A percentile compares a stretch with the other conserved stretches of the same genome.
phyloP scores from a whole-genome alignment of 1,140 invertebrate genomes.

The Meloidogyne hapla region DNA sequence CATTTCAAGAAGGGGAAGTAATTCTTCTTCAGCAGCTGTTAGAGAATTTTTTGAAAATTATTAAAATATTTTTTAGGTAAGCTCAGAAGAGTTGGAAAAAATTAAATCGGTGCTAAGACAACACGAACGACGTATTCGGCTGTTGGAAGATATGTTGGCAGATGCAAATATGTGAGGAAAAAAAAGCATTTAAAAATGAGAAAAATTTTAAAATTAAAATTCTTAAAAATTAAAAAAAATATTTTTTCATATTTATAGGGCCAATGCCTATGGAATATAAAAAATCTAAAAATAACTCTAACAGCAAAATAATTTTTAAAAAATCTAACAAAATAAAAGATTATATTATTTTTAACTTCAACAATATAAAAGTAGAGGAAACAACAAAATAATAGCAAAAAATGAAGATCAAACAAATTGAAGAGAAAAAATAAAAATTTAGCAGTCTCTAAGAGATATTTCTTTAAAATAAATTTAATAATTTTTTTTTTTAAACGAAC shows the following conservation, averaged over 20 bases:
- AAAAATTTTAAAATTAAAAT: neutral
- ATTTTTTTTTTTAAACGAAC: neutral
- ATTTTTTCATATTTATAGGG: neutral
- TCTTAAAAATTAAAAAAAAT: too few species aligned
- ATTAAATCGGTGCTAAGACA: constrained; percentile 88
- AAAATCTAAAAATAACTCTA: neutral
- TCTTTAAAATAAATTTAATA: neutral
- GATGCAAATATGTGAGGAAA: neutral
- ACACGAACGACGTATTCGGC: constrained; percentile 82
- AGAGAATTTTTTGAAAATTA: neutral
- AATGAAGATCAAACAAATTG: neutral
- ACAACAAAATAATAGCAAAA: constrained; percentile 5
- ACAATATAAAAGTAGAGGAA: neutral
- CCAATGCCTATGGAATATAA: neutral
- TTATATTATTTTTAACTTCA: neutral
- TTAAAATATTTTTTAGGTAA: neutral
- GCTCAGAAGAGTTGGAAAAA: constrained; percentile 75
- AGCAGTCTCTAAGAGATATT: constrained; percentile 2
- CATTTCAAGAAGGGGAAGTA: constrained; percentile 19
- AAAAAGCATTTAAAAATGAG: neutral
- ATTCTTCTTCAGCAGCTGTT: neutral
- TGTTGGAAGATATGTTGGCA: constrained; percentile 69
- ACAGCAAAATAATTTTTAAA: too few species aligned
- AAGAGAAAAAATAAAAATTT: neutral
- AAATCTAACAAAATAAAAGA: neutral